These are phyloP conservation scores for Falcunculus frontatus DNA, from an alignment of 2,113 vertebrate species.

Conservation along the genomic window DNA sequence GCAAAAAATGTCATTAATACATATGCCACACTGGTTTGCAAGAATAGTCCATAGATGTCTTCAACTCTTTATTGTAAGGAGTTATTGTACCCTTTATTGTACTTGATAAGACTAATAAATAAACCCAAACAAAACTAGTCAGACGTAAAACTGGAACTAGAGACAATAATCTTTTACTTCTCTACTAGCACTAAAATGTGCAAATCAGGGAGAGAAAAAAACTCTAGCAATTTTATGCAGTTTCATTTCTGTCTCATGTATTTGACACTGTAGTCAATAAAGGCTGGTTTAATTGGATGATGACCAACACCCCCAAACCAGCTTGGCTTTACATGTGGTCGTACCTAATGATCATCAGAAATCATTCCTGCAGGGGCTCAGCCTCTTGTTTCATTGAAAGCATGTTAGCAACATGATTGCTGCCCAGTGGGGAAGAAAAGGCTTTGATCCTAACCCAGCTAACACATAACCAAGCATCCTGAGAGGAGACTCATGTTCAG, in stretches of 20 bases:
- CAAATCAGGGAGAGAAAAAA: background rate
- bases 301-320: background rate
- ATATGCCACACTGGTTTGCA: background rate
- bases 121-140: background rate
- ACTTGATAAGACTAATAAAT: background rate
- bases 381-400: background rate
- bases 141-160: background rate
- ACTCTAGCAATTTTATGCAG: background rate
- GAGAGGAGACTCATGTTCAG: background rate
- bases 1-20: background rate
- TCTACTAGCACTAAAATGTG: background rate
- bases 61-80: background rate
- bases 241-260: background rate
- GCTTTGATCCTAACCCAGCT: background rate
- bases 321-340: background rate
- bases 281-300: background rate
- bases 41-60: background rate
- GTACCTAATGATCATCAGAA: background rate
- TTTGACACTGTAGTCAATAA: background rate
- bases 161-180: background rate
- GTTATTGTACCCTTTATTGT: background rate
- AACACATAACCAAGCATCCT: background rate
- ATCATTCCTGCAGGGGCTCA: background rate
- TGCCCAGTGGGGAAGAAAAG: background rate
- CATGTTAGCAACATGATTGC: background rate